These are phyloP conservation scores for Capitulum mitella DNA, from an alignment of 2,888 invertebrate genomes.

Conservation along the genomic window DNA sequence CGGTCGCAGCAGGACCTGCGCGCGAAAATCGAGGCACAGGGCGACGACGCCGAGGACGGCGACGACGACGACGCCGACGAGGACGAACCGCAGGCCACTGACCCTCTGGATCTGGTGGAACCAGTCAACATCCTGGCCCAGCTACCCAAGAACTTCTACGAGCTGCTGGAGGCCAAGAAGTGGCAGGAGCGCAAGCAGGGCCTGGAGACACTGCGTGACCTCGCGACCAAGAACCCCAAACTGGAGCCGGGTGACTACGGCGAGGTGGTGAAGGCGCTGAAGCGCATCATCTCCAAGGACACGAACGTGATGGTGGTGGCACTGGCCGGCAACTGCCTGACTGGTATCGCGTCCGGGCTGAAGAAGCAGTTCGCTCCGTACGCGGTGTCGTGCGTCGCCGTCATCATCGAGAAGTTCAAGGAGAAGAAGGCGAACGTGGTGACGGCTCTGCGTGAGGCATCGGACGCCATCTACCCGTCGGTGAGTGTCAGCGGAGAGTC, in stretches of 20 bases:
- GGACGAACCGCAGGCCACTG: constrained; percentile 55
- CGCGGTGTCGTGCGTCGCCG: constrained; percentile 64
- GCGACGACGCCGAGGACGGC: constrained; percentile 45
- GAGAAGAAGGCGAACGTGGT: constrained; percentile 94
- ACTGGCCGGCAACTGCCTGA: constrained; percentile 72
- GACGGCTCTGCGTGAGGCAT: constrained; percentile 72
- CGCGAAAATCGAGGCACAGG: constrained; percentile 48
- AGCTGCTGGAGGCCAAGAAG: constrained; percentile 87
- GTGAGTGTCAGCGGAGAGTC: too few species aligned
- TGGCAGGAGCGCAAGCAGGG: constrained; percentile 96
- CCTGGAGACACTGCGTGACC: constrained; percentile 68
- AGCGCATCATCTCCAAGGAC: constrained; percentile 86
- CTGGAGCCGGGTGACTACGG: constrained; percentile 89
- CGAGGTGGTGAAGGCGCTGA: constrained; percentile 74
- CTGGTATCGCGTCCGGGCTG: constrained; percentile 72
- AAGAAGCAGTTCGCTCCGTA: constrained; percentile 80
- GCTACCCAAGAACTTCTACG: constrained; percentile 90
- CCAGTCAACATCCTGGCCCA: constrained; percentile 89
- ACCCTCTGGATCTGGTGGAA: constrained; percentile 82
- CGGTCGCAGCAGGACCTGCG: constrained; percentile 71
- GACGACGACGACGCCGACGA: constrained; percentile 44
- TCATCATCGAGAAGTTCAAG: constrained; percentile 89
- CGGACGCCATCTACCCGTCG: constrained; percentile 75
- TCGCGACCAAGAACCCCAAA: constrained; percentile 68
- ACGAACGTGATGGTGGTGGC: constrained; percentile 89